phyloP scores from a whole-genome alignment of 37 sponge, comb jelly and placozoan genomes.

The Theonella swinhoei region DNA sequence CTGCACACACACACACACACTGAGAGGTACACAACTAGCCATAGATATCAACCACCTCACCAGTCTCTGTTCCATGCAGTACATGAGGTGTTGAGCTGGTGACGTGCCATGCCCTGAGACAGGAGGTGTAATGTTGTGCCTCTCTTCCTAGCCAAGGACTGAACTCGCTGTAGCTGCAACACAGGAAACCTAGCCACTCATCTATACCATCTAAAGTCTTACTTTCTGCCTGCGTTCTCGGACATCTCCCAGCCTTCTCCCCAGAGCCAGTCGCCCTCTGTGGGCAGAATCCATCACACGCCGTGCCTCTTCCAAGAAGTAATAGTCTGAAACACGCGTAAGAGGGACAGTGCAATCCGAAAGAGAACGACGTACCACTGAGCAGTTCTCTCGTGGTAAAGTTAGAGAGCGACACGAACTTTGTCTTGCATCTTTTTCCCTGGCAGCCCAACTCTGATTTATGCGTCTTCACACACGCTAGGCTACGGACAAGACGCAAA shows the following conservation, averaged over 20 bases:
- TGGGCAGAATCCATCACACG: conserved; percentile 33
- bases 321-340: conserved; percentile 46
- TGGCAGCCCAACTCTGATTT: conserved; percentile 42
- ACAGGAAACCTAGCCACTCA: too few relatives aligned
- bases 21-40: too few relatives aligned
- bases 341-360: neutral
- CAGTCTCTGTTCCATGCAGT: neutral
- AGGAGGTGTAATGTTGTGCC: conserved; percentile 14
- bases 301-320: conserved; percentile 73
- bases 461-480: conserved; percentile 67
- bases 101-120: conserved; percentile 43
- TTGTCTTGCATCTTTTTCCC: conserved; percentile 57
- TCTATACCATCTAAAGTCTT: too few relatives aligned
- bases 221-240: conserved; percentile 1
- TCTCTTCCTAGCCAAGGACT: conserved; percentile 13
- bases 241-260: conserved; percentile 8
- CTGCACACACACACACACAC: too few relatives aligned
- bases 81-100: conserved; percentile 33
- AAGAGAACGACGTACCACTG: conserved; percentile 42
- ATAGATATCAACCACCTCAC: too few relatives aligned
- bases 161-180: conserved; percentile 26
- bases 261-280: conserved; percentile 1
- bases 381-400: conserved; percentile 61
- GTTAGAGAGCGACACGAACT: conserved; percentile 41
- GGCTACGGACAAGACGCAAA: conserved; percentile 4